A percentile compares a stretch with the other conserved stretches of the same genome.
These are phyloP conservation scores for Antheraea yamamai DNA, from an alignment of 2,888 invertebrate genomes.

Conservation along the genomic window DNA sequence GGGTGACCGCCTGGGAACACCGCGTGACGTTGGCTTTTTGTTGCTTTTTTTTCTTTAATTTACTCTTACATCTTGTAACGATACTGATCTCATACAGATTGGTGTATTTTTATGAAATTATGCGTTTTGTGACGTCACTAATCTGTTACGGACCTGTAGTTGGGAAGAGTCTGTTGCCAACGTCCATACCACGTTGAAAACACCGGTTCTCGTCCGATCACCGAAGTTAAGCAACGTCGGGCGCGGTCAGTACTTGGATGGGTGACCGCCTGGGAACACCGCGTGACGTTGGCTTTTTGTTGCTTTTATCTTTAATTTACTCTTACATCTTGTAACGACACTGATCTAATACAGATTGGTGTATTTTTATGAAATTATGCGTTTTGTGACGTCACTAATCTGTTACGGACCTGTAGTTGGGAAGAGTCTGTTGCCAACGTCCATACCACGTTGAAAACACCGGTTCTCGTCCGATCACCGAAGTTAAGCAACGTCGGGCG, in stretches of 20 bases:
- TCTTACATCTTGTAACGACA: too few species aligned
- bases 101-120: too few species aligned
- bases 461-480: constrained; percentile 73
- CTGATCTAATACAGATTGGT: too few species aligned
- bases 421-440: neutral
- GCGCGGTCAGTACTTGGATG: constrained; percentile 74
- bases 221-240: constrained; percentile 78
- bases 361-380: too few species aligned
- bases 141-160: too few species aligned
- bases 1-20: constrained; percentile 72
- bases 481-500: constrained; percentile 77
- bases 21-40: constrained; percentile 58
- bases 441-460: neutral
- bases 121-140: too few species aligned
- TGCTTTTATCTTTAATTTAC: too few species aligned
- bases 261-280: constrained; percentile 71
- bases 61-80: neutral
- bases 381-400: too few species aligned
- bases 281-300: constrained; percentile 57
- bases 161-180: too few species aligned
- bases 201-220: constrained; percentile 79
- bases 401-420: too few species aligned
- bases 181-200: constrained; percentile 31
- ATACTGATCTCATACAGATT: too few species aligned
- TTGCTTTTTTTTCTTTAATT: neutral